These are phyloP conservation scores for Poeciliopsis retropinna DNA, from an alignment of 2,113 vertebrate genomes.

Conservation along the genomic window DNA sequence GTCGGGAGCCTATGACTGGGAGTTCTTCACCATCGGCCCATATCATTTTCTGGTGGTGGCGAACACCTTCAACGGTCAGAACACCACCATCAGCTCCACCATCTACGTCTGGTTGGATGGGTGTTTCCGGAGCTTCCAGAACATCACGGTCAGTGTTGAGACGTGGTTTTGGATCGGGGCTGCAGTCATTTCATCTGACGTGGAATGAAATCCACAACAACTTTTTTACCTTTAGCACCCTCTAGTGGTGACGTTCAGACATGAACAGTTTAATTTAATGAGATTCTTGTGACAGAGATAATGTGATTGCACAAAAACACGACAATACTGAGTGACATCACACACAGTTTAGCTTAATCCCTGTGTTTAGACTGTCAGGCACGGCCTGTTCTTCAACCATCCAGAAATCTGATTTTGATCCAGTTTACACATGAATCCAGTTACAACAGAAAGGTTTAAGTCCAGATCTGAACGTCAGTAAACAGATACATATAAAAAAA, in stretches of 20 bases:
- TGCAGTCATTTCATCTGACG: not conserved
- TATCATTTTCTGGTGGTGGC: conserved; percentile 93
- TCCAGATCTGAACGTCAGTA: not conserved
- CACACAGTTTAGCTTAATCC: not conserved
- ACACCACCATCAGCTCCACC: conserved; percentile 86
- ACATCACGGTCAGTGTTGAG: conserved; percentile 84
- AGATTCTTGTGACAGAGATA: not conserved
- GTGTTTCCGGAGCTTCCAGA: conserved; percentile 88
- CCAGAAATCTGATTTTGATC: not conserved
- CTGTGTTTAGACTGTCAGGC: not conserved
- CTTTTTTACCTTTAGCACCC: not conserved
- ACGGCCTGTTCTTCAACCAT: not conserved
- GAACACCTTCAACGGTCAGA: conserved; percentile 91
- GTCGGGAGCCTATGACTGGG: conserved; percentile 95
- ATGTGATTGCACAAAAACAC: not conserved
- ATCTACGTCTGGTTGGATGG: conserved; percentile 89
- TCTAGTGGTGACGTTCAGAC: not conserved
- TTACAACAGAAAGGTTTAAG: not conserved
- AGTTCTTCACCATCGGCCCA: conserved; percentile 89
- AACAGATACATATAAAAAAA: not conserved
- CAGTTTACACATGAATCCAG: not conserved
- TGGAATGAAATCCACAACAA: not conserved
- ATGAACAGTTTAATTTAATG: not conserved
- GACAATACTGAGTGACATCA: not conserved
- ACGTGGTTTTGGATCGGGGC: not conserved